phyloP scores from a whole-genome alignment of 1,140 invertebrate species.

The Patella vulgata region DNA sequence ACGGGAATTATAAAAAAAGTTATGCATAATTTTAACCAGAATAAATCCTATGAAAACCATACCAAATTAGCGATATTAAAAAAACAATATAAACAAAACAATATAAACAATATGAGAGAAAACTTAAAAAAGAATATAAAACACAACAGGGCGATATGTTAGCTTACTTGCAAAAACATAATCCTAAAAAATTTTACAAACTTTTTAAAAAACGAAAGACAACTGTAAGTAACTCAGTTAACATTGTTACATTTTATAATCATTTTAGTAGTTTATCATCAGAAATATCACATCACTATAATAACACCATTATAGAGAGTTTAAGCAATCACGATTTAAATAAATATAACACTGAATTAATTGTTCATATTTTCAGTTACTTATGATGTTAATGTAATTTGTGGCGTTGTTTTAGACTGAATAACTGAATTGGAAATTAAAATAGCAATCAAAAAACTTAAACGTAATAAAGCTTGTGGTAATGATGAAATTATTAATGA shows the following conservation, averaged over 20 bases:
- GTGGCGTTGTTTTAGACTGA: too few relatives aligned
- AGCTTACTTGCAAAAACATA: slow-evolving; percentile 3
- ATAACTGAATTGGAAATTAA: slow-evolving; percentile 4
- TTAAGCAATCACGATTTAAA: not conserved
- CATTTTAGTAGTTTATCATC: slow-evolving; percentile 7
- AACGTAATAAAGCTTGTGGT: slow-evolving; percentile 5
- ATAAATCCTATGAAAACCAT: too few relatives aligned
- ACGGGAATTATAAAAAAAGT: not conserved
- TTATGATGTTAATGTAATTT: too few relatives aligned
- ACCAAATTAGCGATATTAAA: too few relatives aligned
- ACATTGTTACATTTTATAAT: not conserved
- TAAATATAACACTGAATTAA: not conserved
- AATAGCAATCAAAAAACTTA: slow-evolving; percentile 7
- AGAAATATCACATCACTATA: not conserved
- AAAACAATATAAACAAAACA: not conserved
- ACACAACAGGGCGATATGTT: slow-evolving; percentile 12
- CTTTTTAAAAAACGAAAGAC: slow-evolving; percentile 4
- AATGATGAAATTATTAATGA: slow-evolving; percentile 14
- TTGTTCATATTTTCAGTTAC: not conserved
- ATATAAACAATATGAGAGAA: slow-evolving; percentile 7
- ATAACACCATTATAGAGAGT: not conserved
- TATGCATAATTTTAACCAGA: too few relatives aligned
- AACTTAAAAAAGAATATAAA: slow-evolving; percentile 9
- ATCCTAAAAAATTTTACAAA: slow-evolving; percentile 12
- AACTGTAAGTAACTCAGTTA: not conserved